These are phyloP conservation scores for Fulica atra DNA, from an alignment of 2,113 vertebrate genomes.

Conservation along the genomic window DNA sequence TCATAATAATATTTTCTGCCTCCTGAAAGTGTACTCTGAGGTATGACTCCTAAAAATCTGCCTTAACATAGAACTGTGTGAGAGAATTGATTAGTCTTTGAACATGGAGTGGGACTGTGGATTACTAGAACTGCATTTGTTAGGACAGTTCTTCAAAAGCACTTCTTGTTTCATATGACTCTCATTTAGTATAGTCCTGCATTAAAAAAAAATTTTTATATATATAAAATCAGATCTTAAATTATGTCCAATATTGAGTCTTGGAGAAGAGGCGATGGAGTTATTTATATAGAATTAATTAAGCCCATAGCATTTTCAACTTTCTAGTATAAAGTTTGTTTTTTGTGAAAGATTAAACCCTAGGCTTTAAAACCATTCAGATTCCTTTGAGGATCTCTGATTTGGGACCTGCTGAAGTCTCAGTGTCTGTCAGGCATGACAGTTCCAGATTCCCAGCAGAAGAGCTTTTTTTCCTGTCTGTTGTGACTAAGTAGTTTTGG, in stretches of 20 bases:
- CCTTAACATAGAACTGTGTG: not conserved
- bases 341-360: not conserved
- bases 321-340: not conserved
- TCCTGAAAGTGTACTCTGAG: not conserved
- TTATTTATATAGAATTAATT: not conserved
- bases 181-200: not conserved
- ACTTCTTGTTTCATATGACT: not conserved
- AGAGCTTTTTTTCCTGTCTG: not conserved
- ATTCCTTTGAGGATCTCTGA: not conserved
- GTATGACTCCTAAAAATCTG: not conserved
- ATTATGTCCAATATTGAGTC: not conserved
- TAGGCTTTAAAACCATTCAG: not conserved
- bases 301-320: not conserved
- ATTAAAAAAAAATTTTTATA: not conserved
- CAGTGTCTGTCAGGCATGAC: not conserved
- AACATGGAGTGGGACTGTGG: not conserved
- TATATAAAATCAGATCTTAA: not conserved
- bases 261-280: not conserved
- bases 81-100: not conserved
- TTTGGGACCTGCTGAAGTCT: not conserved
- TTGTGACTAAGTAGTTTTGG: not conserved
- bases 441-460: not conserved
- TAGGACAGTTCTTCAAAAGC: not conserved
- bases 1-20: not conserved
- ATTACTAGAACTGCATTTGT: not conserved